These are phyloP conservation scores for Toxotes lorentzi DNA, from an alignment of 2,797 vertebrate genomes.

Conservation along the genomic window DNA sequence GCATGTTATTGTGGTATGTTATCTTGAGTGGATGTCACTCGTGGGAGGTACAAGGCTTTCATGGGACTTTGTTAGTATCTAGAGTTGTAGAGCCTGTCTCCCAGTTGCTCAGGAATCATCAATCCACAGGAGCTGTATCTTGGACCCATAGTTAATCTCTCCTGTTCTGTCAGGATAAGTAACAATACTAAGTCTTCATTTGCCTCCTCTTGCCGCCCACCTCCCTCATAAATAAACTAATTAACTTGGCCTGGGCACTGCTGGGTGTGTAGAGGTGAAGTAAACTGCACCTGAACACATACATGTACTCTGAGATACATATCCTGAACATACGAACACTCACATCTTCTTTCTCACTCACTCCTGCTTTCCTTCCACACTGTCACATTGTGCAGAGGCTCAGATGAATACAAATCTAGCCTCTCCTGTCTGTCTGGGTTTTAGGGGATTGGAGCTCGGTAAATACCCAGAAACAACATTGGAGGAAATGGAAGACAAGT, in stretches of 20 bases:
- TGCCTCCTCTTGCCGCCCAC: constrained; percentile 56
- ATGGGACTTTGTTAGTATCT: constrained; percentile 47
- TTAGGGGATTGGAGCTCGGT: constrained; percentile 66
- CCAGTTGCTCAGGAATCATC: constrained; percentile 68
- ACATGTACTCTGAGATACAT: constrained; percentile 15
- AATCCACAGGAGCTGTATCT: constrained; percentile 65
- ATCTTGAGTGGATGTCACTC: constrained; percentile 23
- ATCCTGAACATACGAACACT: constrained; percentile 31
- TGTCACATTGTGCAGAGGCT: constrained; percentile 51
- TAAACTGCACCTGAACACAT: constrained; percentile 42
- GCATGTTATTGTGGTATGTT: not conserved
- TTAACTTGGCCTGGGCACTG: constrained; percentile 66
- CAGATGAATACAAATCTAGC: constrained; percentile 79
- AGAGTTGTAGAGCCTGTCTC: constrained; percentile 53
- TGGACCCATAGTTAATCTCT: constrained; percentile 72
- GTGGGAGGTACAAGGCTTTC: constrained; percentile 26
- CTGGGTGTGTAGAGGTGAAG: constrained; percentile 53
- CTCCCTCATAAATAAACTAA: constrained; percentile 84
- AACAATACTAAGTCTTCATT: constrained; percentile 80
- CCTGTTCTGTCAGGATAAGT: constrained; percentile 76
- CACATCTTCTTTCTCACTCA: constrained; percentile 33
- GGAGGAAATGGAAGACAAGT: constrained; percentile 58
- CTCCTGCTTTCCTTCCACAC: constrained; percentile 44
- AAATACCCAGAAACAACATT: constrained; percentile 76
- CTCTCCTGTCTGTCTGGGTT: constrained; percentile 64